Base-by-base conservation (phyloP, 64 coral and sea anemone species). In the Exaiptasia diaphana region DNA sequence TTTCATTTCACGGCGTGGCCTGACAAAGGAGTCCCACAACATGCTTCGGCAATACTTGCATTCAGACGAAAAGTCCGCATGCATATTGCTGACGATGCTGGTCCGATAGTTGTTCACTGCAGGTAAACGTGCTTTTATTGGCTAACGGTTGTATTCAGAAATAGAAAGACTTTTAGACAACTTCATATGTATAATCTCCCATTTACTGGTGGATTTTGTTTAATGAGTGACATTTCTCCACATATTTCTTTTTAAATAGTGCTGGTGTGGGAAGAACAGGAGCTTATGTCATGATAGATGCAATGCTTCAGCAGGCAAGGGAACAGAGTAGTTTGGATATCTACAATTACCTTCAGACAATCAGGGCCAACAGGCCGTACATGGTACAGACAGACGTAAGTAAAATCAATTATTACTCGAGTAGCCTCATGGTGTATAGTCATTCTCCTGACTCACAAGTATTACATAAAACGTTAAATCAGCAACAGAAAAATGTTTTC, bases 201-300 rank as follows among this genome's bases (percentile, higher is more conserved):
- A 29, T 20, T 17, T 10, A 57, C 53, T 18, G n/a, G 5, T 57
- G 25, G 29, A 34, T 65, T 30, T 25, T 35, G 1, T 65, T 65
- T 33, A 4, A 79, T 49, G 75, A 38, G n/a, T n/a, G n/a, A n/a
- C n/a, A n/a, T n/a, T n/a, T n/a, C n/a, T n/a, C n/a, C n/a, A n/a
- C n/a, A n/a, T n/a, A n/a, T n/a, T n/a, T n/a, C n/a, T n/a, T n/a
- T n/a, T n/a, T n/a, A n/a, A n/a, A n/a, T 8, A 90, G 87, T 76
- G 87, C 87, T 50, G 87, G 87, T n/a, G 56, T 90, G 42, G 87
- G 87, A 42, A 39, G 87, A 77, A 90, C 87, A 21, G 87, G 87
- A 12, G 39, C 87, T 24, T 90, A 43, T 53, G 64, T 90, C 22
- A 79, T 5, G 0, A 90, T 90, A 21, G 87, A 90, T 71, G 87